A percentile compares a stretch with the other conserved stretches of the same genome.
phyloP scores from a whole-genome alignment of 2,797 vertebrate genomes.

The Falco peregrinus region DNA sequence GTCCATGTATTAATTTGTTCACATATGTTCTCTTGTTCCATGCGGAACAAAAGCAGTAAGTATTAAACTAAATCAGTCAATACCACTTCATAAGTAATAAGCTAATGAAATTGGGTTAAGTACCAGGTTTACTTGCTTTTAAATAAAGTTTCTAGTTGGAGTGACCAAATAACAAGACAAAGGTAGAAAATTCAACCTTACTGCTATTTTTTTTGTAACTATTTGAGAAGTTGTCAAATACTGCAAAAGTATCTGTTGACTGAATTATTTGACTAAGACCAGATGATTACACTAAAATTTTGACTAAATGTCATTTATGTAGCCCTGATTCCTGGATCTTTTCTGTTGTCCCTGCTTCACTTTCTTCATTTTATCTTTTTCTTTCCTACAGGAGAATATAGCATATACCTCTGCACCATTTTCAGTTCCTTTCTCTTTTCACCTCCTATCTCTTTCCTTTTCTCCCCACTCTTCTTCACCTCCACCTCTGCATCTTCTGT shows the following conservation, averaged over 20 bases:
- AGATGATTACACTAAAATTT: not conserved
- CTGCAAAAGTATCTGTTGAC: not conserved
- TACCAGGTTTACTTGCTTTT: not conserved
- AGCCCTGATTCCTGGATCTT: not conserved
- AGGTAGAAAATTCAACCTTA: not conserved
- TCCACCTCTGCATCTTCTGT: constrained; percentile 71
- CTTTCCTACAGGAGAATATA: not conserved
- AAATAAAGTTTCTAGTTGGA: not conserved
- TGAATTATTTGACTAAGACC: not conserved
- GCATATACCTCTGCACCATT: constrained; percentile 43
- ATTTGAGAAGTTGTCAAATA: not conserved
- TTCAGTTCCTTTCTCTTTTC: constrained; percentile 58
- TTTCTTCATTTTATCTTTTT: not conserved
- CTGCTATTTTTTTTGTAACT: not conserved
- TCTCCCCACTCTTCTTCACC: constrained; percentile 53
- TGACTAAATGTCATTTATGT: not conserved
- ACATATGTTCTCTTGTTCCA: not conserved
- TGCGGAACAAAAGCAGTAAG: not conserved
- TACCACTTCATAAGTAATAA: not conserved
- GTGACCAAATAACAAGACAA: not conserved
- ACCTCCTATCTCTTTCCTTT: constrained; percentile 56
- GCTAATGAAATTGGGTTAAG: not conserved
- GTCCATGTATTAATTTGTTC: not conserved
- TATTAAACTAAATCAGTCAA: not conserved
- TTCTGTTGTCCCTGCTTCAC: not conserved